Evolutionary conservation across 2,113 vertebrate genomes (phyloP), one percentile per base, ranked within the genome.

Genomic region (Dascyllus trimaculatus): DNA sequence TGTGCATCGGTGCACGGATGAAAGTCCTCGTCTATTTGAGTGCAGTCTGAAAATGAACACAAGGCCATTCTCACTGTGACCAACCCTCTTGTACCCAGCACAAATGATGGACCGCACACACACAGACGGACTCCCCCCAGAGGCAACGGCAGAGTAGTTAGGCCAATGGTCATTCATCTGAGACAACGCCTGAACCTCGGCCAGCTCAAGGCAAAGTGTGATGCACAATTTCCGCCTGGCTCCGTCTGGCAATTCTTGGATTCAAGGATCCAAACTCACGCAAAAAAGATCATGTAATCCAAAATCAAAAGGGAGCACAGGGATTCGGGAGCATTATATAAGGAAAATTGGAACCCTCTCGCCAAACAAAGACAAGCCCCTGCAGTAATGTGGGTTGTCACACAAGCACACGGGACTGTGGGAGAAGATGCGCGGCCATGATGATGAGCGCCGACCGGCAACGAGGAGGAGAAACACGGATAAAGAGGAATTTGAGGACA

Each of bases 321-420:
- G 57, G 68, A 87, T 88, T 85, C 40, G 0, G 32, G 78, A 70
- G 67, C 45, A 84, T 91, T 93, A 89, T 85, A 87, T 91, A 91
- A 87, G 84, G 86, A 81, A n/a, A 84, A 88, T 57, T 85, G 74
- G 64, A 89, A 75, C 78, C 80, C 57, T 87, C 80, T 85, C 66
- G n/a, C 71, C 73, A 88, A 89, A 91, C 90, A 90, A 88, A 88
- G 75, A 81, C 76, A 56, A 86, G 71, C 60, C 82, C 86, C 89
- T 76, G 68, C 85, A 87, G 87, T 78, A 82, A 85, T 82, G 80
- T 82, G 80, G 84, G 80, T 19, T 88, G 85, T 89, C 85, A 88
- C 75, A 73, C 84, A 88, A 87, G 75, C 78, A 85, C 78, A 82
- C 63, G 65, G 46, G 32, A 82, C 58, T 69, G 86, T 29, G 29